Evolutionary conservation across 2,797 vertebrate genomes (phyloP), one percentile per base, ranked within the genome.

Genomic region (Sebastes vulpes): DNA sequence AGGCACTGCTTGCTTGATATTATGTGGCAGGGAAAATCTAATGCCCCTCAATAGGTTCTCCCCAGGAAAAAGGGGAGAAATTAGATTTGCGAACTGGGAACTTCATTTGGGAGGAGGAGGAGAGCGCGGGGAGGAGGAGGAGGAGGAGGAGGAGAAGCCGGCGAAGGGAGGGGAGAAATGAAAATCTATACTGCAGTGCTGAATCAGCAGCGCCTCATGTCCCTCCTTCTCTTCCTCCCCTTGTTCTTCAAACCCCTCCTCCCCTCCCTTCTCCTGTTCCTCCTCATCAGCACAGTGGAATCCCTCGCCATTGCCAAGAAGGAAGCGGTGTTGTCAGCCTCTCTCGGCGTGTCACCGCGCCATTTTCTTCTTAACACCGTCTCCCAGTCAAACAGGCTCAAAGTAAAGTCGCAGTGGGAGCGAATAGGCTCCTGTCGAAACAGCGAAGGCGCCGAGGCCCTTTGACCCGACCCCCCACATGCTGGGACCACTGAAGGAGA

Each of bases 1-100:
- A 97, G 97, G 95, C 97, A 84, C 95, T 94, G 96, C 86, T 78
- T 66, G 86, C 95, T 91, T 96, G 97, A 98, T 98, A 97, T 98
- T 97, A 97, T 97, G 97, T 97, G 96, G 96, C 95, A 96, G 96
- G 96, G 94, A 95, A 97, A 98, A 98, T 98, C 97, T 97, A 98
- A 98, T 98, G 97, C 97, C 96, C 96, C 96, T 96, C 94, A 94
- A 93, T 92, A 88, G 90, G 91, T 94, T 94, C 83, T 90, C 87
- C 86, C 83, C 77, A 18, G 81, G 88, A 86, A 93, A 64, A 90
- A 75, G 63, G 69, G 72, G 72, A 74, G 79, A 84, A 95, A 95
- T 95, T 95, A 92, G 89, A 96, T 96, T 96, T 95, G 86, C 18
- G 86, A 89, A 87, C 74, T 82, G 87, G 92, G 92, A 94, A 94